Conservation (phyloP, 2,113 vertebrate species). For the Mobula hypostoma region DNA sequence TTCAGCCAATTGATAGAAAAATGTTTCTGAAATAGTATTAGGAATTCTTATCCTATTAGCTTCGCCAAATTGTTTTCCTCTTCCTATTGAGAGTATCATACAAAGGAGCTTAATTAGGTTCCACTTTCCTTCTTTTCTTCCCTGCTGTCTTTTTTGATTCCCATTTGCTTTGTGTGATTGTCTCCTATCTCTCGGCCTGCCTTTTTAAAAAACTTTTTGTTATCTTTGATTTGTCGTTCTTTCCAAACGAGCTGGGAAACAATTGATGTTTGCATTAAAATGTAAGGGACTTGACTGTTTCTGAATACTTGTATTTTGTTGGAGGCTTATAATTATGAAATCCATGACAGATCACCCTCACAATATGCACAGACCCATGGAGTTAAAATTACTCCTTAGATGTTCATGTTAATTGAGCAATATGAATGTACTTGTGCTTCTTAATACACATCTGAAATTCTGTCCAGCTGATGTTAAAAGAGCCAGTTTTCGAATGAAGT, state of each 20-base stretch:
- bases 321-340: not conserved
- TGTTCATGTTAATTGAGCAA: no score
- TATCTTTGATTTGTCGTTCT: not conserved
- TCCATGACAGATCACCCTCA: not conserved
- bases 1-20: slow-evolving; percentile 23
- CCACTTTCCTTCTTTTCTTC: slow-evolving; percentile 16
- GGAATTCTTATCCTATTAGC: slow-evolving; percentile 24
- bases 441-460: no score
- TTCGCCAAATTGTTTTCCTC: slow-evolving; percentile 32
- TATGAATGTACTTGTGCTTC: no score
- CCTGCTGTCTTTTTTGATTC: slow-evolving; percentile 36
- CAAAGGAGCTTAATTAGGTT: slow-evolving; percentile 33
- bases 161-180: slow-evolving; percentile 29
- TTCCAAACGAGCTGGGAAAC: not conserved
- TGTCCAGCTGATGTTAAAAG: no score
- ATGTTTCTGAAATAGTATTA: slow-evolving; percentile 31
- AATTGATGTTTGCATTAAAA: slow-evolving; percentile 5
- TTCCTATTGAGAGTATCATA: slow-evolving; percentile 25
- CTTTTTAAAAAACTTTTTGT: not conserved
- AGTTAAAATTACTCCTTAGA: no score
- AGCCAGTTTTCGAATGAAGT: no score
- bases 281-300: not conserved
- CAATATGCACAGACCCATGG: not conserved
- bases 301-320: not conserved
- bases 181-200: not conserved